Base-by-base conservation (phyloP, 2,113 vertebrate species). In the Rhizomys pruinosus region DNA sequence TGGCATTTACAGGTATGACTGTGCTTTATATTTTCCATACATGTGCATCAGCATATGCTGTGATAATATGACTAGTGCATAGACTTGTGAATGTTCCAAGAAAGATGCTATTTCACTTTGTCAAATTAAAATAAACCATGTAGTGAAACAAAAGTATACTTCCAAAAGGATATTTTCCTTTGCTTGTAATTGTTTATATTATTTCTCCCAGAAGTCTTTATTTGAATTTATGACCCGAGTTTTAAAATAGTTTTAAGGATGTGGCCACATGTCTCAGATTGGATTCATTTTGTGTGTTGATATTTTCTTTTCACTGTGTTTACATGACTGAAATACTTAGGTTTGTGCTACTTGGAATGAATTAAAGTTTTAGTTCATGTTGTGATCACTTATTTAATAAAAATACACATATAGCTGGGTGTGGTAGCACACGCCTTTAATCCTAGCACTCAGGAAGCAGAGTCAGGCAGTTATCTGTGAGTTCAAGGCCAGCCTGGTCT, bases 21-120 rank as follows among this genome's bases (percentile, higher is more conserved):
- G 64, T 73, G 27, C 8, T 73, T 4, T 52, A 52, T 52, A 52
- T 81, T 87, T 87, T 72, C 27, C 6, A 90, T 0, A 86, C 17
- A 66, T 64, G 4, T 84, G 3, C 77, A 64, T 94, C 9, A 87
- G 5, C 29, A 93, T 64, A 69, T 87, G 84, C 34, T 89, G 77
- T 68, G 59, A 68, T 92, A 47, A 76, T 76, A 4, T 44, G 13
- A 80, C 34, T 87, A 32, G 59, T 77, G 27, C n/a, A n/a, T n/a
- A 47, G 90, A 92, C 25, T 87, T 92, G 64, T 39, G 74, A 25
- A 71, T 57, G 32, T 68, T 86, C 47, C 92, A 92, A 92, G 69
- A 88, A n/a, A n/a, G n/a, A n/a, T n/a, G 37, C 66, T 84, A 72
- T 96, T 90, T 85, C 29, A 84, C 34, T 72, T 80, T 92, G 19